Conservation (phyloP, 1,140 invertebrate species). For the Muscidifurax raptorellus region DNA sequence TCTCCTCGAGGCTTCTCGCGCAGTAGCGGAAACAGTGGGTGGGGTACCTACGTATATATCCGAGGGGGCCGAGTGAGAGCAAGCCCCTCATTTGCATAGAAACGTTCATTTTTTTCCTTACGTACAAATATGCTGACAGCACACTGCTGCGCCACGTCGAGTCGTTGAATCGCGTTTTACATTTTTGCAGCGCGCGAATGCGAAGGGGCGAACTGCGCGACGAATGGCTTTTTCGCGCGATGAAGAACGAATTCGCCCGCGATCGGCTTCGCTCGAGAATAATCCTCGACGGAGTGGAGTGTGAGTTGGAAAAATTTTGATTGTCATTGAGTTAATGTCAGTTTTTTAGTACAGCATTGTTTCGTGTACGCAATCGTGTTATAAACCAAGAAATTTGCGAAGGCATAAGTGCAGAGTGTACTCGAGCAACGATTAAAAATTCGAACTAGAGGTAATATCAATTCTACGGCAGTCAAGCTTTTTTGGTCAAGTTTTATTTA, state of each 20-base stretch:
- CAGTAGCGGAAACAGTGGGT: neutral
- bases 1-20: neutral
- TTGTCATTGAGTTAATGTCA: too few species aligned
- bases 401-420: neutral
- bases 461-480: neutral
- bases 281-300: neutral
- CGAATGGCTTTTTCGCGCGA: constrained; percentile 29
- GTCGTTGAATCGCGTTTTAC: constrained; percentile 65
- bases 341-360: too few species aligned
- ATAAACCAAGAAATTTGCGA: neutral
- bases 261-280: neutral
- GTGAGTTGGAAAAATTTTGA: neutral
- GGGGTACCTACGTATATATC: neutral
- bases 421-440: constrained; percentile 30
- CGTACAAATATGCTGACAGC: constrained; percentile 69
- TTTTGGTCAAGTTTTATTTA: constrained; percentile 35
- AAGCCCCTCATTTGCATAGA: constrained; percentile 73
- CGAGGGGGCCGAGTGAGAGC: constrained; percentile 54
- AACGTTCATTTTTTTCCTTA: constrained; percentile 68
- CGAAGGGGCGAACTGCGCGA: constrained; percentile 34
- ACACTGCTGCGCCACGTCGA: constrained; percentile 48
- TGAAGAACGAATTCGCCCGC: neutral
- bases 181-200: constrained; percentile 62
- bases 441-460: neutral
- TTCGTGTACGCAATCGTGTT: neutral